Evolutionary conservation across 53 echinoderm and acorn worm genomes (phyloP).

Genomic region (Zoroaster sp.): DNA sequence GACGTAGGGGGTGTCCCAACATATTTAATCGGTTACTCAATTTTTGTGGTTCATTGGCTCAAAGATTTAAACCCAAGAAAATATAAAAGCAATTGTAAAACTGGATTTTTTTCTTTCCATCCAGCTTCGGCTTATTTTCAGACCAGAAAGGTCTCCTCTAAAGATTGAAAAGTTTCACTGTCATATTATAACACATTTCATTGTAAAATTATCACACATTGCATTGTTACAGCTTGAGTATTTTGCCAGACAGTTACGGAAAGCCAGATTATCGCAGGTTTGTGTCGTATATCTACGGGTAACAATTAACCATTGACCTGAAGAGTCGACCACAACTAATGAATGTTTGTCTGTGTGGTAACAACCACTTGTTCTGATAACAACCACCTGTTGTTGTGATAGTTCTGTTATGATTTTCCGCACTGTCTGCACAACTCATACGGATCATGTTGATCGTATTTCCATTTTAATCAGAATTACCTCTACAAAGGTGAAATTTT

Average conservation of each 20-base stretch:
- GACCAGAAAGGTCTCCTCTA: too few species aligned
- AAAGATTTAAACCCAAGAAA: too few species aligned
- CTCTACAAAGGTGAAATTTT: too few species aligned
- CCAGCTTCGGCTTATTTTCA: too few species aligned
- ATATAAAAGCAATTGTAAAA: too few species aligned
- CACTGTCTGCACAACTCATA: neutral
- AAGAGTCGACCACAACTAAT: neutral
- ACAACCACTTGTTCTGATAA: neutral
- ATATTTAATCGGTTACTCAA: too few species aligned
- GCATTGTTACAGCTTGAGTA: neutral
- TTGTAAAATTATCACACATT: neutral
- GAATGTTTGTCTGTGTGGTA: neutral
- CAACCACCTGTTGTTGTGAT: neutral
- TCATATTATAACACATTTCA: neutral
- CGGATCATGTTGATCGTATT: neutral
- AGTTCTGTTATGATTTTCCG: neutral
- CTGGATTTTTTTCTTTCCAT: too few species aligned
- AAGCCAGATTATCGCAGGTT: conserved; percentile 1
- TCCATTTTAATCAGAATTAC: too few species aligned
- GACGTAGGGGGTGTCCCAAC: neutral
- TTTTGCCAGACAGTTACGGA: conserved; percentile 4
- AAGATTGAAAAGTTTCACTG: too few species aligned
- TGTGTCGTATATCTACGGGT: neutral
- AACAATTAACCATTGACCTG: neutral
- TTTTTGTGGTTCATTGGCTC: too few species aligned